Conservation (phyloP, 2,113 vertebrate species). For the Poecile atricapillus region DNA sequence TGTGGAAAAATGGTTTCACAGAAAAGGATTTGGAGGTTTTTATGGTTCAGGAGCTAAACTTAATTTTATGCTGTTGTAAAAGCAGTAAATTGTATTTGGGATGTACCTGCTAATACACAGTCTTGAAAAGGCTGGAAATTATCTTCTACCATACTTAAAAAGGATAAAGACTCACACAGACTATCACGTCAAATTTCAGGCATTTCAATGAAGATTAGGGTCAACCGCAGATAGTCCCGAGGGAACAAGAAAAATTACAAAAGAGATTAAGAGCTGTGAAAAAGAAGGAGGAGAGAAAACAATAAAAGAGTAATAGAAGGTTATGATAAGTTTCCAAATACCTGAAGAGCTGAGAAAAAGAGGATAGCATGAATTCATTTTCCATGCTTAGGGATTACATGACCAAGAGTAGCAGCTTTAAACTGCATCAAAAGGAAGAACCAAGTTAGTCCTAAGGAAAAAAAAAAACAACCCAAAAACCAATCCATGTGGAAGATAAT, state of each 20-base stretch:
- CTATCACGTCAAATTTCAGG: neutral
- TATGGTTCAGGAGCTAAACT: neutral
- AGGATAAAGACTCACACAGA: neutral
- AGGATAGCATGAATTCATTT: neutral
- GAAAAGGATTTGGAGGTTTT: neutral
- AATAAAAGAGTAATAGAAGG: neutral
- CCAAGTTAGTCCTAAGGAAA: neutral
- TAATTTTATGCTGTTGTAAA: slow-evolving; percentile 1
- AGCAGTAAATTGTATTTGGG: neutral
- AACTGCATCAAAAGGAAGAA: neutral
- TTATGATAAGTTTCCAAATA: neutral
- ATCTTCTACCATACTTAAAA: neutral
- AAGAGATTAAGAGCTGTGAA: neutral
- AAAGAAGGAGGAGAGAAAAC: neutral
- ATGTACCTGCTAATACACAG: neutral
- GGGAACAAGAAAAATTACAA: neutral
- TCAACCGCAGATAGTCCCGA: neutral
- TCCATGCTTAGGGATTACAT: neutral
- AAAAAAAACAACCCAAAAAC: neutral
- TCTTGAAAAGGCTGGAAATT: neutral
- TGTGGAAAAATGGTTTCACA: neutral
- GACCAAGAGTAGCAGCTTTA: neutral
- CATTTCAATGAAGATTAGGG: neutral
- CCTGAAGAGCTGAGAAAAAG: neutral
- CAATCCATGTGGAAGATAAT: neutral